A percentile compares a stretch with the other conserved stretches of the same genome.
These are phyloP conservation scores for Kryptolebias marmoratus DNA, from an alignment of 2,113 vertebrate species.

Conservation along the genomic window DNA sequence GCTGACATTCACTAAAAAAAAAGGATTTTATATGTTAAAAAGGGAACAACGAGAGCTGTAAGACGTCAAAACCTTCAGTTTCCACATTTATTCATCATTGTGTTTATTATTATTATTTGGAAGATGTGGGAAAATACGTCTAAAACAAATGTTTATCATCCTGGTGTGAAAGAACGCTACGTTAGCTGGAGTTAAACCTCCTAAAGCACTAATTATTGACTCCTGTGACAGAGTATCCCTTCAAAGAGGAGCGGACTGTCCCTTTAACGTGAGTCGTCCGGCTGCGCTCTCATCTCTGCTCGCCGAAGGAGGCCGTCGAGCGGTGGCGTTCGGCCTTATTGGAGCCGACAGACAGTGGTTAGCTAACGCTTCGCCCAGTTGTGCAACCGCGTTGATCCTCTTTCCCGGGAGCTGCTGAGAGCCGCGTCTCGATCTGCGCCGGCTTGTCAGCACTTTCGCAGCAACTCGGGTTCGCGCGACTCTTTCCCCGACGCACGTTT, in stretches of 20 bases:
- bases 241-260: neutral
- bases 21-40: too few relatives aligned
- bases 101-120: too few relatives aligned
- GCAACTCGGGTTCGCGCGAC: neutral
- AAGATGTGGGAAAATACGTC: too few relatives aligned
- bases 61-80: neutral
- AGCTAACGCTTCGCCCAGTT: conserved; percentile 47
- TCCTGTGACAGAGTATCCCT: too few relatives aligned
- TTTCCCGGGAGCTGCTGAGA: conserved; percentile 41
- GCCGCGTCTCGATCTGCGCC: conserved; percentile 49
- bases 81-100: neutral
- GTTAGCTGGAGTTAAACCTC: too few relatives aligned
- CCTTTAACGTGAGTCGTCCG: neutral
- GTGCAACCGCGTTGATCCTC: conserved; percentile 48
- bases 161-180: too few relatives aligned
- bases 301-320: conserved; percentile 28
- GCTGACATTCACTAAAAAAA: too few relatives aligned
- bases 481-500: neutral
- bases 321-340: conserved; percentile 48
- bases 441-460: conserved; percentile 50
- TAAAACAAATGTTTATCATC: too few relatives aligned
- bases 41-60: neutral
- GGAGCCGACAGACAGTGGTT: conserved; percentile 63
- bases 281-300: conserved; percentile 43
- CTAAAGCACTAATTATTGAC: too few relatives aligned